A percentile compares a stretch with the other conserved stretches of the same genome.
These are phyloP conservation scores for Cynopterus sphinx DNA, from an alignment of 2,797 vertebrate species.

Conservation along the genomic window DNA sequence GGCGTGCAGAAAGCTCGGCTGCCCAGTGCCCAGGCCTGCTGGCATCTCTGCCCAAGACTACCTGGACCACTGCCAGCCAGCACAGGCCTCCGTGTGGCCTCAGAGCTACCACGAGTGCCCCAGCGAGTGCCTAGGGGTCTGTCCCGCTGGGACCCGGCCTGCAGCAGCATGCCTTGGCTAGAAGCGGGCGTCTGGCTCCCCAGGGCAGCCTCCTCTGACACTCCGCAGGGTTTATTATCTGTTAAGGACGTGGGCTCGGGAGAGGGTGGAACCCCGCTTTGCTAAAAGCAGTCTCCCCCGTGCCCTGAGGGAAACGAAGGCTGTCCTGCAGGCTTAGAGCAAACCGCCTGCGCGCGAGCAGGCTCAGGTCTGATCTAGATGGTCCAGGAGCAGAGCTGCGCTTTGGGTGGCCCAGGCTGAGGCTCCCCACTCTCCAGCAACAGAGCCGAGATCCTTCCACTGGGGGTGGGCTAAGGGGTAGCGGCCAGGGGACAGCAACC, in stretches of 20 bases:
- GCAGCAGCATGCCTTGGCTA: neutral
- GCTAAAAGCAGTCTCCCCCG: neutral
- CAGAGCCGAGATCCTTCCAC: neutral
- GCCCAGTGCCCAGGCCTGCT: conserved; percentile 3
- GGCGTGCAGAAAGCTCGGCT: neutral
- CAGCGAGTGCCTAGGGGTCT: neutral
- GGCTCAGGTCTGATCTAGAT: conserved; percentile 2
- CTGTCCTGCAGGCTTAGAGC: neutral
- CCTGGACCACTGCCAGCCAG: conserved; percentile 45
- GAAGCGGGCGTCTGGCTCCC: neutral
- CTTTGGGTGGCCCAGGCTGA: neutral
- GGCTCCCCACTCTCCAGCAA: neutral
- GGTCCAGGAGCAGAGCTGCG: neutral
- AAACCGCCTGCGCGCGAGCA: neutral
- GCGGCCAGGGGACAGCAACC: neutral
- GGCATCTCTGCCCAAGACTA: conserved; percentile 15
- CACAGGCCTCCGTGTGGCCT: neutral
- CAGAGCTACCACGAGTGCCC: neutral
- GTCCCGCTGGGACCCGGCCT: neutral
- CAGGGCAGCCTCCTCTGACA: neutral
- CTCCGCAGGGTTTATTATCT: neutral
- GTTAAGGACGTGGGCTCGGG: neutral
- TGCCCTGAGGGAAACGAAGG: neutral
- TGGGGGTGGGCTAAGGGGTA: neutral
- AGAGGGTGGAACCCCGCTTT: neutral